A percentile compares a stretch with the other conserved stretches of the same genome.
Evolutionary conservation across 2,113 vertebrate genomes (phyloP).

Genomic region (Trochalopteron elliotii): DNA sequence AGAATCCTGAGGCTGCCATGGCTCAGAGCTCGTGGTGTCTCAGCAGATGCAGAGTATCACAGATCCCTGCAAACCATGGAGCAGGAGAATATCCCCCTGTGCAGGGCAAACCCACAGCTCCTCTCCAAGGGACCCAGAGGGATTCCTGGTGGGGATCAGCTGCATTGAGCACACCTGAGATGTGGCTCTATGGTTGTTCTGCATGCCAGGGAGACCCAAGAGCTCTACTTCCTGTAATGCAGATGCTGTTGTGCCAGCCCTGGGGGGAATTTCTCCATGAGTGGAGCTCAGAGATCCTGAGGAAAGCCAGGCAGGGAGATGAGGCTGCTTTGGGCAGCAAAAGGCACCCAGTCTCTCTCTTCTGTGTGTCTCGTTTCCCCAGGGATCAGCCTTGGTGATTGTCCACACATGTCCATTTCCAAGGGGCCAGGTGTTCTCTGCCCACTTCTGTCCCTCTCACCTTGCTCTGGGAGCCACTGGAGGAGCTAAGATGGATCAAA

Average conservation of each 20-base stretch:
- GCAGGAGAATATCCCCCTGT: background rate
- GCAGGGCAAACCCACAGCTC: background rate
- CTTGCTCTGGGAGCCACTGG: background rate
- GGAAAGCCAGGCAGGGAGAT: background rate
- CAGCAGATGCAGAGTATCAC: background rate
- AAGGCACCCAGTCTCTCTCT: accelerated
- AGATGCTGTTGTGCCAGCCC: background rate
- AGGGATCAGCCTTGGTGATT: background rate
- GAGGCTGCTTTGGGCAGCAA: background rate
- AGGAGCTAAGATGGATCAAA: background rate
- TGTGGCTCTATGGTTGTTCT: accelerated
- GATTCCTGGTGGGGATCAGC: background rate
- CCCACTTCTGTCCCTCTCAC: background rate
- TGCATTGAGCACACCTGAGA: background rate
- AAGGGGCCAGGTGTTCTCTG: background rate
- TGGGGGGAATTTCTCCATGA: background rate
- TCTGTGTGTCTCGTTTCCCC: background rate
- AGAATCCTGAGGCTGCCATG: background rate
- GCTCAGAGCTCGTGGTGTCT: background rate
- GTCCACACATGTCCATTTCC: accelerated
- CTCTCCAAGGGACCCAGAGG: background rate
- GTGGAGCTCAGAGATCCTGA: background rate
- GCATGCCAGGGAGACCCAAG: background rate
- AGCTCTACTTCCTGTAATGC: background rate
- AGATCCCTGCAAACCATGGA: background rate